These are phyloP conservation scores for Patella pellucida DNA, from an alignment of 2,888 invertebrate genomes.

Conservation along the genomic window DNA sequence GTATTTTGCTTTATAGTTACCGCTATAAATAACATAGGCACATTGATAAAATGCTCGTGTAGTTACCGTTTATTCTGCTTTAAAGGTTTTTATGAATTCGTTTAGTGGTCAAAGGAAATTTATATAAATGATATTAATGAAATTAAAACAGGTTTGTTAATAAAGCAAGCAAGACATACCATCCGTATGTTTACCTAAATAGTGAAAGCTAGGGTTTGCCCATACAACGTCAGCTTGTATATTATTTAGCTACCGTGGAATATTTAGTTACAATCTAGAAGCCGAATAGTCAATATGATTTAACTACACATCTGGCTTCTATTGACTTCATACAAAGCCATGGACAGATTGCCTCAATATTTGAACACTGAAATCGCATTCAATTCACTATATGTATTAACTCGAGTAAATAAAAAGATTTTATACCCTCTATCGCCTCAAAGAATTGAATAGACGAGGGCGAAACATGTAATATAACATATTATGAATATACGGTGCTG, in stretches of 20 bases:
- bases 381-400: conserved; percentile 9
- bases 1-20: too few species aligned
- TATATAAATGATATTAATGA: too few species aligned
- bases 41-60: too few species aligned
- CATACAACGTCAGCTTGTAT: not conserved
- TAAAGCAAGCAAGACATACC: too few species aligned
- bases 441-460: not conserved
- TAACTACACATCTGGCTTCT: conserved; percentile 7
- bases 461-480: not conserved
- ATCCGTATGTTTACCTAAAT: too few species aligned
- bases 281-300: conserved; percentile 10
- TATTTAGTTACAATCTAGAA: conserved; percentile 9
- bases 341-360: conserved; percentile 5
- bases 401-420: conserved; percentile 6
- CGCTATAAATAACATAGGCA: too few species aligned
- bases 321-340: not conserved
- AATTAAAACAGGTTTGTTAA: too few species aligned
- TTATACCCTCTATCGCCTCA: not conserved
- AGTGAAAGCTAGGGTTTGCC: not conserved
- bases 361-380: conserved; percentile 10
- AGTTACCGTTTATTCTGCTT: too few species aligned
- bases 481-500: not conserved
- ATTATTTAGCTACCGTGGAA: conserved; percentile 1
- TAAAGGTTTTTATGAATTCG: too few species aligned
- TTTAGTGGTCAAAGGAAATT: too few species aligned